These are phyloP conservation scores for Drosophila yakuba DNA, from an alignment of 1,140 invertebrate genomes.

Conservation along the genomic window DNA sequence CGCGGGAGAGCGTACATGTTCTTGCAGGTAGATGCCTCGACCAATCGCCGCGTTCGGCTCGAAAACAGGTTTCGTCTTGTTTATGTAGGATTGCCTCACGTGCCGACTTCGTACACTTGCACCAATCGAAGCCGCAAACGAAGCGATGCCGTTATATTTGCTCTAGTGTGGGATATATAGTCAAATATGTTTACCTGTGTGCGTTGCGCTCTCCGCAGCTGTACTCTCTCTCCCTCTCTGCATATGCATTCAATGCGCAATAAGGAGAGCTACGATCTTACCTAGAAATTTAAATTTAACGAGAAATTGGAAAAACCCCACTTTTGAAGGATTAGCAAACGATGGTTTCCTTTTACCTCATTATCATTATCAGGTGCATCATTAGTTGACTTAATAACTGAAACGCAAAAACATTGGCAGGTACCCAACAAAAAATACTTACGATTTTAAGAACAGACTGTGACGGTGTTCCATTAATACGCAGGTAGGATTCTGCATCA, in stretches of 20 bases:
- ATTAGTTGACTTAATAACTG: slow-evolving; percentile 31
- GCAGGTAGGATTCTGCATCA: slow-evolving; percentile 33
- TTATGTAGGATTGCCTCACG: slow-evolving; percentile 63
- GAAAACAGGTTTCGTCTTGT: slow-evolving; percentile 70
- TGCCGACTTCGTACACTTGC: slow-evolving; percentile 73
- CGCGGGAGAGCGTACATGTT: slow-evolving; percentile 7
- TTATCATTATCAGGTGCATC: slow-evolving; percentile 39
- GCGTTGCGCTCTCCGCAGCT: slow-evolving; percentile 12
- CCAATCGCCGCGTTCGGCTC: slow-evolving; percentile 55
- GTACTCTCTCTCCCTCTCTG: not conserved
- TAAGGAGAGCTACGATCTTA: slow-evolving; percentile 19
- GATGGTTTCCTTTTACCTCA: slow-evolving; percentile 9
- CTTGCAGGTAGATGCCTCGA: slow-evolving; percentile 16
- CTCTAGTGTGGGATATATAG: slow-evolving; percentile 37
- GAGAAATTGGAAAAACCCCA: slow-evolving; percentile 5
- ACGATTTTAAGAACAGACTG: not conserved
- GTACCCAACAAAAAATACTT: not conserved
- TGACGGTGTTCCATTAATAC: too few relatives aligned
- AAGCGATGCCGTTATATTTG: slow-evolving; percentile 70
- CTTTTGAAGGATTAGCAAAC: slow-evolving; percentile 19
- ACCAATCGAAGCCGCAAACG: slow-evolving; percentile 67
- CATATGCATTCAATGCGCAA: slow-evolving; percentile 19
- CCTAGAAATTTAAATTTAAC: slow-evolving; percentile 2
- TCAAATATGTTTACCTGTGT: slow-evolving; percentile 24
- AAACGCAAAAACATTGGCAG: slow-evolving; percentile 6